phyloP scores from a whole-genome alignment of 2,113 vertebrate genomes.

The Daphoenositta chrysoptera region DNA sequence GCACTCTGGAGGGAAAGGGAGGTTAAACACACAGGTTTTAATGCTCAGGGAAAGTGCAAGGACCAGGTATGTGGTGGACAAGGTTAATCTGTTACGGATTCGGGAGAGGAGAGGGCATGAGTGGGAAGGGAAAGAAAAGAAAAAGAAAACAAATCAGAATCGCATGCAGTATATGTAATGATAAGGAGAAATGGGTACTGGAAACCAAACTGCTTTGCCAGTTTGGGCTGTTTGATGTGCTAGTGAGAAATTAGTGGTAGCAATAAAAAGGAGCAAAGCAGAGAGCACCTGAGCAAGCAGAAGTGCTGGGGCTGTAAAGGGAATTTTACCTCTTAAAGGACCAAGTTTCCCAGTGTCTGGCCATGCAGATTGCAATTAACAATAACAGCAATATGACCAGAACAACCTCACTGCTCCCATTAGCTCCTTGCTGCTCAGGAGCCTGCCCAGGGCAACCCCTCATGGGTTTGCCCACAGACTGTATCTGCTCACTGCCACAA shows the following conservation, averaged over 20 bases:
- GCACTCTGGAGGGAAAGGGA: conserved; percentile 46
- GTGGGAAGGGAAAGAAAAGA: not conserved
- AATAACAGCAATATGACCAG: not conserved
- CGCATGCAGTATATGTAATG: not conserved
- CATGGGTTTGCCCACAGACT: not conserved
- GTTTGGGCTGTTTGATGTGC: not conserved
- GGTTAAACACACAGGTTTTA: conserved; percentile 76
- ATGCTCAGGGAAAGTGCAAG: conserved; percentile 74
- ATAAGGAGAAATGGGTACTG: not conserved
- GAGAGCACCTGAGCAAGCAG: not conserved
- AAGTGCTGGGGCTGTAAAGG: not conserved
- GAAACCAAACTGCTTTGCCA: not conserved
- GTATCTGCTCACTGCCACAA: not conserved
- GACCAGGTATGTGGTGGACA: conserved; percentile 71
- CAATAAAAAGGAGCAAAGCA: not conserved
- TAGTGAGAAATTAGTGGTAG: not conserved
- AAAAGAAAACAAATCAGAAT: conserved; percentile 10
- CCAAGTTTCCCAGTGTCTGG: not conserved
- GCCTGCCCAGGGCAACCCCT: not conserved
- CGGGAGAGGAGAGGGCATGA: not conserved
- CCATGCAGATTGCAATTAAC: not conserved
- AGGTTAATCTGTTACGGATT: conserved; percentile 71
- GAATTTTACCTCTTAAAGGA: not conserved
- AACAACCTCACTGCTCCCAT: not conserved
- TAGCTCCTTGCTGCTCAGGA: not conserved